A percentile compares a stretch with the other conserved stretches of the same genome.
These are phyloP conservation scores for Bothrops jararaca DNA, from an alignment of 2,113 vertebrate species.

Conservation along the genomic window DNA sequence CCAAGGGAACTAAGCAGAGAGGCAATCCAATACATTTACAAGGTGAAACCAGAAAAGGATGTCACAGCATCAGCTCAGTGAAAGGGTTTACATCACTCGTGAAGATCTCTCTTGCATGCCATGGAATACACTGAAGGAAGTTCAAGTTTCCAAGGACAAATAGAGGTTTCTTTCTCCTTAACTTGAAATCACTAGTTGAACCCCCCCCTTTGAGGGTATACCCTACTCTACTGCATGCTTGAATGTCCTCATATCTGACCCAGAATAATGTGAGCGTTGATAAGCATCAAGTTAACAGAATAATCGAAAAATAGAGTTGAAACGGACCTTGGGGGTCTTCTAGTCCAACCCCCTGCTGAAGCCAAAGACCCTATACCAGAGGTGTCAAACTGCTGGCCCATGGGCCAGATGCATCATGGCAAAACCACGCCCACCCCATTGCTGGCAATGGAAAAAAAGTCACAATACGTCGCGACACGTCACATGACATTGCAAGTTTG, in stretches of 20 bases:
- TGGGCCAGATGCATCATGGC: too few species aligned
- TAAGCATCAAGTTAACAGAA: background rate
- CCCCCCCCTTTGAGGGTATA: background rate
- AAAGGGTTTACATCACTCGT: background rate
- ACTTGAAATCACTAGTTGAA: background rate
- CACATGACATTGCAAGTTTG: too few species aligned
- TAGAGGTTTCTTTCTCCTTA: background rate
- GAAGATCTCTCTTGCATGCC: background rate
- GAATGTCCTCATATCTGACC: too few species aligned
- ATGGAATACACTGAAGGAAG: background rate
- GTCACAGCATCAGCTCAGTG: background rate
- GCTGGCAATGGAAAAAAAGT: too few species aligned
- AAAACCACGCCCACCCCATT: too few species aligned
- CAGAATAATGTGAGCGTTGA: background rate
- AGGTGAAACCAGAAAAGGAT: conserved; percentile 11
- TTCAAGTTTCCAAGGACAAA: background rate
- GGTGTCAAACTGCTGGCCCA: too few species aligned
- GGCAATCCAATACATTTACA: background rate
- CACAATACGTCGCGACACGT: too few species aligned
- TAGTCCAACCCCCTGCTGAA: background rate
- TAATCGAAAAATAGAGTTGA: background rate
- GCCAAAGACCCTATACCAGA: background rate
- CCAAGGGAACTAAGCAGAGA: background rate
- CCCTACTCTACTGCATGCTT: background rate
- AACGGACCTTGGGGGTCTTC: background rate